Conservation (phyloP, 2,113 vertebrate species). For the Neotoma lepida region DNA sequence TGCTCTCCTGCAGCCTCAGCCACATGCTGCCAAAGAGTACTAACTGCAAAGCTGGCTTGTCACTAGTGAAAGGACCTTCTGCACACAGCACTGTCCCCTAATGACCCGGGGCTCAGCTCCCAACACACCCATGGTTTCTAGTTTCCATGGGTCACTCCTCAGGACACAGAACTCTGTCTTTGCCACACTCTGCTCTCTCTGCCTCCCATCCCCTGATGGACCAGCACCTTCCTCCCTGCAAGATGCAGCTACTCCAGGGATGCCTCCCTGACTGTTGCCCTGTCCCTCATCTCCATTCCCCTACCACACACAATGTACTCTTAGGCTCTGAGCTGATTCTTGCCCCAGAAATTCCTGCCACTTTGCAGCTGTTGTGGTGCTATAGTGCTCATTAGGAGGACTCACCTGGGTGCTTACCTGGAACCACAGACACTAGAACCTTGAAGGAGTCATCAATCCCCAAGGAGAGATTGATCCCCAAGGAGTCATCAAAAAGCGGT, state of each 20-base stretch:
- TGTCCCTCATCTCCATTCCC: neutral
- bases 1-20: too few relatives aligned
- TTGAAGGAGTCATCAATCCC: neutral
- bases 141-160: too few relatives aligned
- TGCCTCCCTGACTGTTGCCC: neutral
- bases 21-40: accelerated
- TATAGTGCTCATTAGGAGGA: neutral
- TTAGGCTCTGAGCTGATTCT: neutral
- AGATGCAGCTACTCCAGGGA: neutral
- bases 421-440: neutral
- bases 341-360: neutral
- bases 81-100: accelerated
- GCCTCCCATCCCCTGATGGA: accelerated
- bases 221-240: neutral
- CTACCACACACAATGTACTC: neutral
- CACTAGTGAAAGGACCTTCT: accelerated
- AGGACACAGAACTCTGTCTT: accelerated
- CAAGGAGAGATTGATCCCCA: accelerated
- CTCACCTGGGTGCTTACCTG: neutral
- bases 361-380: accelerated
- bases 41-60: neutral
- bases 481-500: accelerated
- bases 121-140: accelerated
- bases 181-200: neutral
- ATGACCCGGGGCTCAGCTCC: neutral